Base-by-base conservation (phyloP, 2,113 vertebrate species). In the Progne subis region DNA sequence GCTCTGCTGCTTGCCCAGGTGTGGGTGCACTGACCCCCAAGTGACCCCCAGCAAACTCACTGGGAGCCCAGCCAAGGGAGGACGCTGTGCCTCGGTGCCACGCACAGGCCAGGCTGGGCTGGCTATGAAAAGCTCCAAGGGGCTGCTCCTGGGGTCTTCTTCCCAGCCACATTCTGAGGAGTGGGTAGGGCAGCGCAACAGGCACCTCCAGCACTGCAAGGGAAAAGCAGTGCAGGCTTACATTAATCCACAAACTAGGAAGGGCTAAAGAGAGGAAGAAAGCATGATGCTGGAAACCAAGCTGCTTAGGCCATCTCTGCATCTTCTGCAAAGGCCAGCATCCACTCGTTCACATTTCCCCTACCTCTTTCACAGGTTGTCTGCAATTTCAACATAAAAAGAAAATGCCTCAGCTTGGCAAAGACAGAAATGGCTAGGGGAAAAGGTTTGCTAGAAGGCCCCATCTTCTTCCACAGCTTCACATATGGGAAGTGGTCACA, bases 331-430 rank as follows among this genome's bases (percentile, higher is more conserved):
- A 57, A 52, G 44, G 47, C 14, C 39, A 52, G 37, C 44, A 63
- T 7, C 69, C 17, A 3, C 1, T 1, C 13, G 20, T 15, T n/a
- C 0, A 0, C 20, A 18, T 52, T 34, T 18, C 23, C 9, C 26
- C 5, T 14, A 24, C 6, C 9, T 55, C 59, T 68, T 81, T 31
- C 64, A 46, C 32, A 0, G 0, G 14, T 0, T 29, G 55, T 39
- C 44, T 77, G 4, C 5, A 41, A 59, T 56, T 72, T 34, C 57
- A 32, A 17, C 44, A 32, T 0, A 8, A 43, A 47, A 67, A 55
- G 8, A 53, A 90, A 60, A 44, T 8, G 11, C 8, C 29, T 68
- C 63, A 41, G 31, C 34, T 55, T 31, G 25, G 23, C 28, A 82
- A 50, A 53, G 55, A 31, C 29, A 46, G 44, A 64, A 78, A 5